Evolutionary conservation across 2,113 vertebrate species (phyloP).

Genomic region (Castor canadensis): DNA sequence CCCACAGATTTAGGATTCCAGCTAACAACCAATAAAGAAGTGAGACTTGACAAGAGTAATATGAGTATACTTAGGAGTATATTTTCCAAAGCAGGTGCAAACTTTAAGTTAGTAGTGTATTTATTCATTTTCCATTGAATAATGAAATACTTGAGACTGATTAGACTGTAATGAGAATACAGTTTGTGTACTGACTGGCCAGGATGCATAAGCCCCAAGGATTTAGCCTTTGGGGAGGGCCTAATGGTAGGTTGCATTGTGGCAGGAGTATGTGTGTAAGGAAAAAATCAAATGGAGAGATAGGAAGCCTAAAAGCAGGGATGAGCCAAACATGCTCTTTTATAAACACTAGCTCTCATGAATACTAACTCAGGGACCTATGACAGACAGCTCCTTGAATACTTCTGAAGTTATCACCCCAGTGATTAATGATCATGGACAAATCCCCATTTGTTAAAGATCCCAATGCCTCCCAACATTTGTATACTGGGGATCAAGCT

Average conservation of each 20-base stretch:
- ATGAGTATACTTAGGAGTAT: background rate
- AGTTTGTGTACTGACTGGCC: background rate
- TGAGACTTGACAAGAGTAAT: background rate
- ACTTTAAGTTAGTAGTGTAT: background rate
- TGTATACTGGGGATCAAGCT: background rate
- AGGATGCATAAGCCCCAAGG: background rate
- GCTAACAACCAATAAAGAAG: background rate
- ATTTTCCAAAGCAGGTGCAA: background rate
- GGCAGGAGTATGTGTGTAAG: background rate
- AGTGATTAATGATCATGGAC: background rate
- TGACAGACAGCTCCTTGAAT: background rate
- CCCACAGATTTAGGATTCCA: background rate
- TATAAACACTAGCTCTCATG: background rate
- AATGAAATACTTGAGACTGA: background rate
- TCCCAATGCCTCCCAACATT: background rate
- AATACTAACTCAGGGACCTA: background rate
- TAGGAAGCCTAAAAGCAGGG: background rate
- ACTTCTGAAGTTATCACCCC: background rate
- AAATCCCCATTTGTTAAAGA: background rate
- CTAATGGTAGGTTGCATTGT: background rate
- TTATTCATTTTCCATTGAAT: background rate
- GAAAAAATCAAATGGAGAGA: background rate
- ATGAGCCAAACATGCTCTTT: background rate
- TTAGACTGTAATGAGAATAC: background rate
- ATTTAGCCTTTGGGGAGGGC: background rate